A percentile compares a stretch with the other conserved stretches of the same genome.
Conservation (phyloP, 2,113 vertebrate genomes). For the Trichechus manatus region DNA sequence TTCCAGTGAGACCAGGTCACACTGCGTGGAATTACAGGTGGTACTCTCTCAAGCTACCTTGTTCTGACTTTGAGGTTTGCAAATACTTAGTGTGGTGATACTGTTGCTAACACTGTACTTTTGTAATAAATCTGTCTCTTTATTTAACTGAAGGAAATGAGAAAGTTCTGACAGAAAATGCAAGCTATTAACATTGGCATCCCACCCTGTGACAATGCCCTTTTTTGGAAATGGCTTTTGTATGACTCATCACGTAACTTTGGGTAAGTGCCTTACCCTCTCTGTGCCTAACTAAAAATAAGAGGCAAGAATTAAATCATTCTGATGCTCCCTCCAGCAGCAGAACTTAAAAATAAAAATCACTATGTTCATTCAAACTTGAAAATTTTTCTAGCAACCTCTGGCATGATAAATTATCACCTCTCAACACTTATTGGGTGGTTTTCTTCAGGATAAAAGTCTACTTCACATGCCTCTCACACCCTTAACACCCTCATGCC, state of each 20-base stretch:
- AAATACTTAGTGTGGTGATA: background rate
- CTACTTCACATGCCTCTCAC: background rate
- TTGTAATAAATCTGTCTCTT: conserved; percentile 4
- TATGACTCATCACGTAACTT: background rate
- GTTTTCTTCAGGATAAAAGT: conserved; percentile 5
- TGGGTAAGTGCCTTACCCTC: background rate
- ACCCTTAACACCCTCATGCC: background rate
- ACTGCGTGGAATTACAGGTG: accelerated
- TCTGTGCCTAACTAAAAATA: background rate
- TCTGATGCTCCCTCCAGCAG: background rate
- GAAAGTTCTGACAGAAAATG: conserved; percentile 25
- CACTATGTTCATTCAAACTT: background rate
- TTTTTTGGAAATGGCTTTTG: background rate
- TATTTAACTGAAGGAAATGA: conserved; percentile 49
- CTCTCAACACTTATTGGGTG: background rate
- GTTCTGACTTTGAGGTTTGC: background rate
- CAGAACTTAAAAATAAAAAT: background rate
- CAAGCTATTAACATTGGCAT: background rate
- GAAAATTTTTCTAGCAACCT: background rate
- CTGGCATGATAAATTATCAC: background rate
- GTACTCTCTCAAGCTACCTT: background rate
- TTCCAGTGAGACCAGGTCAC: background rate
- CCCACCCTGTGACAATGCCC: background rate
- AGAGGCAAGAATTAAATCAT: background rate
- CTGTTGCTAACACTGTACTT: background rate